phyloP scores from a whole-genome alignment of 2,888 invertebrate species.

The Scaptomyza parva region DNA sequence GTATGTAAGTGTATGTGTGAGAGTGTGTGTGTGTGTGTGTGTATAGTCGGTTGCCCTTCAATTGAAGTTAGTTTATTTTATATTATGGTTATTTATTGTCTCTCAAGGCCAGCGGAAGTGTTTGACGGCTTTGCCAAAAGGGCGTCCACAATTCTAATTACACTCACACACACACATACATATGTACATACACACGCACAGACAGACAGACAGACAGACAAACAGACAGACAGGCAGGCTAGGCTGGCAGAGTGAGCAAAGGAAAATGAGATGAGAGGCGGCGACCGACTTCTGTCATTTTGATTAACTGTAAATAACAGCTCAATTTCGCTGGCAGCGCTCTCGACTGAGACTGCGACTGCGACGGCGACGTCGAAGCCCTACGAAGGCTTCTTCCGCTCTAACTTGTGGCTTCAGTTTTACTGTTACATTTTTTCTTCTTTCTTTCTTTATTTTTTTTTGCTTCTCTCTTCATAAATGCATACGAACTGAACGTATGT shows the following conservation, averaged over 20 bases:
- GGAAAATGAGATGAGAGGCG: not conserved
- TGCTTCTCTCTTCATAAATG: slow-evolving; percentile 5
- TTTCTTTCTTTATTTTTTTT: slow-evolving; percentile 2
- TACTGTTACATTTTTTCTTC: slow-evolving; percentile 52
- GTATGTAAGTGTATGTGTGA: not conserved
- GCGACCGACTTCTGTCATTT: slow-evolving; percentile 67
- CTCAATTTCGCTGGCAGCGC: slow-evolving; percentile 54
- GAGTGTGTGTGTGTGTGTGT: not conserved
- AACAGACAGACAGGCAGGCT: not conserved
- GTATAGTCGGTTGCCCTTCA: slow-evolving; percentile 34
- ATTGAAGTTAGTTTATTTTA: slow-evolving; percentile 60
- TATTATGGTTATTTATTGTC: slow-evolving; percentile 65
- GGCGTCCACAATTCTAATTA: slow-evolving; percentile 49
- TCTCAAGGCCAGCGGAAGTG: slow-evolving; percentile 82
- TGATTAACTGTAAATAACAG: slow-evolving; percentile 71
- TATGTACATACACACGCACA: not conserved
- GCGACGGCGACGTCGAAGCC: slow-evolving; percentile 39
- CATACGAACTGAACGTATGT: not conserved
- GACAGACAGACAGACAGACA: slow-evolving; percentile 1
- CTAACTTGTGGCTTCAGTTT: slow-evolving; percentile 51
- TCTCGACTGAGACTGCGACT: not conserved
- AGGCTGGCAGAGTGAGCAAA: not conserved
- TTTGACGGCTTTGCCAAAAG: slow-evolving; percentile 36
- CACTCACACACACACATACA: slow-evolving; percentile 14
- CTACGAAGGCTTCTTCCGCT: slow-evolving; percentile 54